A percentile compares a stretch with the other conserved stretches of the same genome.
Conservation (phyloP, 1,140 invertebrate genomes). For the Mercenaria mercenaria region DNA sequence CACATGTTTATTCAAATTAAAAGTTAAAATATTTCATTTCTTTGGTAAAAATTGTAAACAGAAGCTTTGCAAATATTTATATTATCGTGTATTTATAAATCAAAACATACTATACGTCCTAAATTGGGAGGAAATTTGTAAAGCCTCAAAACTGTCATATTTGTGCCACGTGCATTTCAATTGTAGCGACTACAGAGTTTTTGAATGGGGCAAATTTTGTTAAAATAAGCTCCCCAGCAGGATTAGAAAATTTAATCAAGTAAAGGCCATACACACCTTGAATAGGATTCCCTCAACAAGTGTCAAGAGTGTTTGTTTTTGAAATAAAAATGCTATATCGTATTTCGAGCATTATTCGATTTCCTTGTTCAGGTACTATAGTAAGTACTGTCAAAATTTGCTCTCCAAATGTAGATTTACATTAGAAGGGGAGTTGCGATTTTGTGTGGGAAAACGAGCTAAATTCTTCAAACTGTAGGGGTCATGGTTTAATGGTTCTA, state of each 20-base stretch:
- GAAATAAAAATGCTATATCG: slow-evolving; percentile 58
- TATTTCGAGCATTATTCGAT: slow-evolving; percentile 43
- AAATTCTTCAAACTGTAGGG: neutral
- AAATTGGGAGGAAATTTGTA: slow-evolving; percentile 23
- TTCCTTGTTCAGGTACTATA: slow-evolving; percentile 30
- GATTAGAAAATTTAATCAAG: slow-evolving; percentile 58
- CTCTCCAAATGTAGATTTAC: neutral
- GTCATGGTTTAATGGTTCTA: too few species aligned
- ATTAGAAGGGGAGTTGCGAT: neutral
- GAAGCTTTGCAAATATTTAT: slow-evolving; percentile 53
- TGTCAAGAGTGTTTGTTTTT: slow-evolving; percentile 60
- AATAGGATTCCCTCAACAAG: slow-evolving; percentile 47
- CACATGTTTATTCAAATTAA: slow-evolving; percentile 14
- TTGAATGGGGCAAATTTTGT: slow-evolving; percentile 43
- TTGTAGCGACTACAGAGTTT: slow-evolving; percentile 13
- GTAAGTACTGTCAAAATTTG: slow-evolving; percentile 48
- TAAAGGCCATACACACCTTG: neutral
- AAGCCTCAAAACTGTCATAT: neutral
- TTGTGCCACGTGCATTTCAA: slow-evolving; percentile 50
- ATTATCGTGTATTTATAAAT: slow-evolving; percentile 36
- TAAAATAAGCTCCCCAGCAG: slow-evolving; percentile 46
- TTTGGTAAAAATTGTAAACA: slow-evolving; percentile 30
- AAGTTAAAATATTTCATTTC: slow-evolving; percentile 46
- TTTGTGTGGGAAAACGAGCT: slow-evolving; percentile 46
- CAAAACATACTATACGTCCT: slow-evolving; percentile 41